A percentile compares a stretch with the other conserved stretches of the same genome.
phyloP scores from a whole-genome alignment of 2,113 vertebrate species.

The Pedionomus torquatus region DNA sequence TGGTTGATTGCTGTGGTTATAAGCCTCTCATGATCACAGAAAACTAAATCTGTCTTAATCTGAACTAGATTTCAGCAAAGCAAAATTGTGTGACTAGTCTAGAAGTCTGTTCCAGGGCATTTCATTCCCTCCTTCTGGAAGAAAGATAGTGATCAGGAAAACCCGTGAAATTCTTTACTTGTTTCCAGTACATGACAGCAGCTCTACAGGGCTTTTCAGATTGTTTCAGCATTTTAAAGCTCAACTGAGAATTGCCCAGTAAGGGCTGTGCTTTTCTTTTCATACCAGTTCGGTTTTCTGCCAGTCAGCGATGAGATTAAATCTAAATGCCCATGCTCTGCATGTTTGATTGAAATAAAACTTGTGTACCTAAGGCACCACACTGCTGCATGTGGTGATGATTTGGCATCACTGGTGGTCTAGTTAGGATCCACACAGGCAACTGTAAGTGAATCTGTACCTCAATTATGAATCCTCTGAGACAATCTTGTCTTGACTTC shows the following conservation, averaged over 20 bases:
- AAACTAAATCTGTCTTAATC: conserved; percentile 20
- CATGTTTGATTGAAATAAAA: neutral
- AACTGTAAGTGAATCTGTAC: neutral
- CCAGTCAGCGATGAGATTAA: neutral
- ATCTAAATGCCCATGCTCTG: neutral
- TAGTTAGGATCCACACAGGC: neutral
- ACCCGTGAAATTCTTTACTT: neutral
- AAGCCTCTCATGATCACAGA: conserved; percentile 3
- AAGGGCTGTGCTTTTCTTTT: neutral
- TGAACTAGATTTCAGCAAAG: conserved; percentile 18
- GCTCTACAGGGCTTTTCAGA: neutral
- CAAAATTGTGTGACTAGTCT: neutral
- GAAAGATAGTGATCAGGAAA: neutral
- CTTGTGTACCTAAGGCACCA: neutral
- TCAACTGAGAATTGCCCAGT: neutral
- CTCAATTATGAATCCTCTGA: neutral
- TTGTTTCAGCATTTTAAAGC: neutral
- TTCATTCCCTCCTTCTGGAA: neutral
- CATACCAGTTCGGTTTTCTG: neutral
- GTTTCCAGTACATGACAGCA: neutral
- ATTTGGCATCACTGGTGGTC: neutral
- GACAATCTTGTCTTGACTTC: neutral
- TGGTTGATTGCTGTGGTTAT: conserved; percentile 8
- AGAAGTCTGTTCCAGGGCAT: neutral
- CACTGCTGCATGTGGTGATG: neutral